Evolutionary conservation across 2,888 invertebrate species (phyloP).

Genomic region (Cylindroiulus punctatus): DNA sequence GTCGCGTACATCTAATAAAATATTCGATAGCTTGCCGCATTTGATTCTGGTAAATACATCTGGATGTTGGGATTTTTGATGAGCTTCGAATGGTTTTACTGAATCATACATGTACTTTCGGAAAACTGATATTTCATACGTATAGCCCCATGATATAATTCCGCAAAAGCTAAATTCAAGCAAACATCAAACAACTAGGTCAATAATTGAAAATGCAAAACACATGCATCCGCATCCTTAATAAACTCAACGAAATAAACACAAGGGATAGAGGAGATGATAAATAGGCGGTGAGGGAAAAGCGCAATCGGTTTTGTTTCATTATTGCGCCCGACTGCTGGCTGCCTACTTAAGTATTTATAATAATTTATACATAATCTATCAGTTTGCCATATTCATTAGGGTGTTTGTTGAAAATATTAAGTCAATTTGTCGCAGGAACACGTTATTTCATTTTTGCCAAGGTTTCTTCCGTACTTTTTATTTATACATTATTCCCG

Average conservation of each 20-base stretch:
- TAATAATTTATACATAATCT: slow-evolving; percentile 26
- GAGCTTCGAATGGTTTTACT: too few relatives aligned
- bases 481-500: not conserved
- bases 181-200: not conserved
- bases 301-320: slow-evolving; percentile 29
- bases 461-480: not conserved
- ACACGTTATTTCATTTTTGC: not conserved
- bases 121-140: not conserved
- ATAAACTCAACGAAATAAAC: slow-evolving; percentile 13
- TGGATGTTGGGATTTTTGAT: too few relatives aligned
- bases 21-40: too few relatives aligned
- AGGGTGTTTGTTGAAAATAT: slow-evolving; percentile 22
- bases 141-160: not conserved
- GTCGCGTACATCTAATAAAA: too few relatives aligned
- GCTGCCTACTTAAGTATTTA: slow-evolving; percentile 40
- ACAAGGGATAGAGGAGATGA: not conserved
- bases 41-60: too few relatives aligned
- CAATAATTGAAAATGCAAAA: slow-evolving; percentile 40
- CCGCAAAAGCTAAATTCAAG: not conserved
- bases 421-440: slow-evolving; percentile 43
- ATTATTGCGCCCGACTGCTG: not conserved
- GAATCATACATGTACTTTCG: too few relatives aligned
- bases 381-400: slow-evolving; percentile 34
- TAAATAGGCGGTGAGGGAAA: slow-evolving; percentile 36
- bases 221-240: slow-evolving; percentile 17